A percentile compares a stretch with the other conserved stretches of the same genome.
phyloP scores from a whole-genome alignment of 2,797 vertebrate species.

The Ibycter americanus region DNA sequence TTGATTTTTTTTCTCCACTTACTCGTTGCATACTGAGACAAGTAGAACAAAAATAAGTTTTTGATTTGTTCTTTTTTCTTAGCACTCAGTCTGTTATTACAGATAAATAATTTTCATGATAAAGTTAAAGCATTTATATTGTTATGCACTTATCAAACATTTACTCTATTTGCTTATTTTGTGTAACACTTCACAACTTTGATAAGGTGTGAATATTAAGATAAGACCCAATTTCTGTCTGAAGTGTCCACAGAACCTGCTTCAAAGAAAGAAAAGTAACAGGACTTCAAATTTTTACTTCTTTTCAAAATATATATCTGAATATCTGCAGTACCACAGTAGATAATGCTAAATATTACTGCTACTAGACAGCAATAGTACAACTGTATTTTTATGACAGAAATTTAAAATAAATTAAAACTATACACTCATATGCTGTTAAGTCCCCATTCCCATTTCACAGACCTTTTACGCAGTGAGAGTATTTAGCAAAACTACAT shows the following conservation, averaged over 20 bases:
- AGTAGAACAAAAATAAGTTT: neutral
- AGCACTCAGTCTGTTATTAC: neutral
- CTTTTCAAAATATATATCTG: neutral
- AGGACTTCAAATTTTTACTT: neutral
- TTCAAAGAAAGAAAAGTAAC: conserved; percentile 42
- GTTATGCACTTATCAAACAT: conserved; percentile 32
- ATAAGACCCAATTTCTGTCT: conserved; percentile 39
- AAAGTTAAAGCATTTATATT: conserved; percentile 43
- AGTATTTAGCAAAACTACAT: neutral
- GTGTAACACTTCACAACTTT: conserved; percentile 30
- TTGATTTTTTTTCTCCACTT: neutral
- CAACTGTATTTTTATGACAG: neutral
- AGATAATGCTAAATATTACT: neutral
- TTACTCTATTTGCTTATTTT: conserved; percentile 30
- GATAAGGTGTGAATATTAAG: conserved; percentile 52
- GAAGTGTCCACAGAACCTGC: conserved; percentile 4
- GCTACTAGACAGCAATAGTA: neutral
- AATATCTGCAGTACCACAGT: neutral
- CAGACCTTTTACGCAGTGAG: neutral
- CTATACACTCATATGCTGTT: neutral
- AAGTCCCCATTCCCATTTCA: neutral
- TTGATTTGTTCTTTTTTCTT: conserved; percentile 24
- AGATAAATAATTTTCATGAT: conserved; percentile 53
- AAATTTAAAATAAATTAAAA: neutral
- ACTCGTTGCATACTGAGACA: neutral